Percentiles rank a stretch among this genome's conserved stretches.
phyloP scores from a whole-genome alignment of 2,113 vertebrate genomes.

The Gambusia affinis region DNA sequence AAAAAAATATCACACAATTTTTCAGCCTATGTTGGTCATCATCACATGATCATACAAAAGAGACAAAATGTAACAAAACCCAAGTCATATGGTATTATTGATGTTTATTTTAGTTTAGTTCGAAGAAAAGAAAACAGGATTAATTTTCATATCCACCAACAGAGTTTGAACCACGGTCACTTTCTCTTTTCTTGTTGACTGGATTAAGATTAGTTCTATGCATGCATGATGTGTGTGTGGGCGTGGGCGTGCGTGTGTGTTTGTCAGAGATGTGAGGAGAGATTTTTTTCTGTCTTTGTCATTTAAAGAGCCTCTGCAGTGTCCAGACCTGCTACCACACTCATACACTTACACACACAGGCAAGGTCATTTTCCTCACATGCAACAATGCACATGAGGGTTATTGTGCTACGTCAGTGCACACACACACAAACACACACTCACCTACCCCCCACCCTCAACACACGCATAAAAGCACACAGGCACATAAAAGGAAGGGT shows the following conservation, averaged over 20 bases:
- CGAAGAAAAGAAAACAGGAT: no score
- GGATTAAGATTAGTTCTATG: slow-evolving; percentile 9
- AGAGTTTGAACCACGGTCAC: no score
- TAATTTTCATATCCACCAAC: no score
- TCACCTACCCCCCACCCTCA: no score
- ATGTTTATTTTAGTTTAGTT: no score
- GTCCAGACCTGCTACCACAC: slow-evolving; percentile 30
- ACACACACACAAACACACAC: background rate
- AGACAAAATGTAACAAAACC: no score
- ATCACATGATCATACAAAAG: no score
- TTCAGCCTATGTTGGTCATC: no score
- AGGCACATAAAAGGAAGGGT: background rate
- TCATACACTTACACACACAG: slow-evolving; percentile 10
- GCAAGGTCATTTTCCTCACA: slow-evolving; percentile 41
- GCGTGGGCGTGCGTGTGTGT: background rate
- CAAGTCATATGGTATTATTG: no score
- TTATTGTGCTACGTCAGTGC: slow-evolving; percentile 13
- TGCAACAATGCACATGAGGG: background rate
- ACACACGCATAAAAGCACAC: slow-evolving; percentile 4
- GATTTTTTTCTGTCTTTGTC: slow-evolving; percentile 57
- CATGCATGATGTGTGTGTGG: background rate
- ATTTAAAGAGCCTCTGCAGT: slow-evolving; percentile 59
- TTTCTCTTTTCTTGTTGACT: no score
- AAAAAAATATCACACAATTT: no score
- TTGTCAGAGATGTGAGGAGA: slow-evolving; percentile 23